These are phyloP conservation scores for Poicephalus gulielmi DNA, from an alignment of 2,113 vertebrate genomes.

Conservation along the genomic window DNA sequence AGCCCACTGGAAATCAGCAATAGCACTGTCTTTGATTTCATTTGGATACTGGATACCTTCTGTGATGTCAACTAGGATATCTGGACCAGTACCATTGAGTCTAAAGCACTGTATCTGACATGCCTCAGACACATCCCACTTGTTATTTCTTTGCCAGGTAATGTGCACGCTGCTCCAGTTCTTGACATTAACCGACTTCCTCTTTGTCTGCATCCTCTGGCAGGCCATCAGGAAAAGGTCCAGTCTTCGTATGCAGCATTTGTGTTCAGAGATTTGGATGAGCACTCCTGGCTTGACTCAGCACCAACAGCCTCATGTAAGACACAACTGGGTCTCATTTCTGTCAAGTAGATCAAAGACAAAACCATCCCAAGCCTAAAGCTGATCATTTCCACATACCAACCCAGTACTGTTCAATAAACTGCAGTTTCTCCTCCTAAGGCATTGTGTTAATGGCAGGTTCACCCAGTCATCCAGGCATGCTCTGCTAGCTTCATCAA, in stretches of 20 bases:
- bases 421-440: neutral
- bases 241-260: conserved; percentile 63
- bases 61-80: conserved; percentile 54
- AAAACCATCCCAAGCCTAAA: neutral
- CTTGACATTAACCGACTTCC: conserved; percentile 69
- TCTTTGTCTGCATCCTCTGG: conserved; percentile 81
- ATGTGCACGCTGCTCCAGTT: conserved; percentile 61
- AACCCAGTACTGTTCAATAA: neutral
- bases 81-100: conserved; percentile 53
- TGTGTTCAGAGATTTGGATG: conserved; percentile 68
- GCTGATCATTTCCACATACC: neutral
- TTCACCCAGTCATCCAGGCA: neutral
- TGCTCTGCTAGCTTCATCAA: neutral
- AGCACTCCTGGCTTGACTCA: conserved; percentile 61
- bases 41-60: conserved; percentile 69
- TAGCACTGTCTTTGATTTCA: conserved; percentile 67
- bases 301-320: conserved; percentile 62
- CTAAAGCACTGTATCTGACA: conserved; percentile 70
- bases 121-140: conserved; percentile 64
- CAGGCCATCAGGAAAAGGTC: conserved; percentile 71
- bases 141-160: conserved; percentile 70
- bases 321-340: conserved; percentile 72
- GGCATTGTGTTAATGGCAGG: neutral
- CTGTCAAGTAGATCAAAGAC: neutral
- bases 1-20: conserved; percentile 71